Evolutionary conservation across 2,113 vertebrate species (phyloP).

Genomic region (Panthera tigris): DNA sequence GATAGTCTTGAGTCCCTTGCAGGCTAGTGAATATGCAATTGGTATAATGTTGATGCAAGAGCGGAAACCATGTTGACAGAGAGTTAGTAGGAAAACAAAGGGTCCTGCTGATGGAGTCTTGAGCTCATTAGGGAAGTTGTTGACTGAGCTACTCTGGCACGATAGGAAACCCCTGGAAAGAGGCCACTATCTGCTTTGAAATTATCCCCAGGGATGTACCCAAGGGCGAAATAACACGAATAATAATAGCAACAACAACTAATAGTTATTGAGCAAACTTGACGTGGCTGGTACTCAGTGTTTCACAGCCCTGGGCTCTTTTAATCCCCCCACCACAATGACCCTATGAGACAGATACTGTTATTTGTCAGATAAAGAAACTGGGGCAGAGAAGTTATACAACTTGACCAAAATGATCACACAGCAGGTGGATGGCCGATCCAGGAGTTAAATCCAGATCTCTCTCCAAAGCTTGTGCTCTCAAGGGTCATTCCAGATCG

Average conservation of each 20-base stretch:
- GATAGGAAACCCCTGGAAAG: slow-evolving; percentile 61
- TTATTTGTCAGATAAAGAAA: not conserved
- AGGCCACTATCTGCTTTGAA: slow-evolving; percentile 69
- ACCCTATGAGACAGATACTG: not conserved
- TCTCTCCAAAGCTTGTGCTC: not conserved
- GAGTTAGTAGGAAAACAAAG: slow-evolving; percentile 60
- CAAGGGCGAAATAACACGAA: slow-evolving; percentile 28
- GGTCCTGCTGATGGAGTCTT: not conserved
- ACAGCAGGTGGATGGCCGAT: not conserved
- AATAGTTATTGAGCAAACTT: slow-evolving; percentile 2
- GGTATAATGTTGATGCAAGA: slow-evolving; percentile 45
- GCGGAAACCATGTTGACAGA: slow-evolving; percentile 49
- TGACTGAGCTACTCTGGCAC: slow-evolving; percentile 58
- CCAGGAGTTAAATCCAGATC: not conserved
- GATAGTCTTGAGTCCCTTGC: slow-evolving; percentile 41
- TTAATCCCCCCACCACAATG: not conserved
- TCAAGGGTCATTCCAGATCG: accelerated
- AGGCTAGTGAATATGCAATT: slow-evolving; percentile 59
- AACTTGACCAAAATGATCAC: not conserved
- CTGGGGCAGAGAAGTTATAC: not conserved
- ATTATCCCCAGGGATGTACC: slow-evolving; percentile 35
- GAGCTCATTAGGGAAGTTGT: slow-evolving; percentile 73
- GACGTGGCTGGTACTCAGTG: not conserved
- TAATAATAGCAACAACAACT: slow-evolving; percentile 46
- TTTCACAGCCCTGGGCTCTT: not conserved